Percentiles rank a stretch among this genome's conserved stretches.
These are phyloP conservation scores for Hippocampus guttulatus DNA, from an alignment of 2,113 vertebrate species.

Conservation along the genomic window DNA sequence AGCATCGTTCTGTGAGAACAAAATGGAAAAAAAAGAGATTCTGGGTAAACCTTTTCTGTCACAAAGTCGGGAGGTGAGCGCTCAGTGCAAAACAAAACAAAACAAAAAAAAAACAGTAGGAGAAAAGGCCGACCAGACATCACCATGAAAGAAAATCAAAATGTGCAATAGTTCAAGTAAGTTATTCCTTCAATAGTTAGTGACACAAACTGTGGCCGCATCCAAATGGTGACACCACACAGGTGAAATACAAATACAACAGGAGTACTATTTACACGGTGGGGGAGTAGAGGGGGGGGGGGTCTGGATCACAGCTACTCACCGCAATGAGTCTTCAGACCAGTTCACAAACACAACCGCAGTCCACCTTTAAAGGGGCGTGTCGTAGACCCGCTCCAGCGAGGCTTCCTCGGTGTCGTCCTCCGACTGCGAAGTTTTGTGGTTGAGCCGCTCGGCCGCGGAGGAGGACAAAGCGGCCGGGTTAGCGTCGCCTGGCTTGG, in stretches of 20 bases:
- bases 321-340: conserved; percentile 31
- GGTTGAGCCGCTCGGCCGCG: conserved; percentile 78
- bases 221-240: conserved; percentile 46
- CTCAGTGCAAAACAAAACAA: conserved; percentile 76
- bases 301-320: conserved; percentile 49
- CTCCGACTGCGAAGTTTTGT: conserved; percentile 82
- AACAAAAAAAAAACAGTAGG: conserved; percentile 40
- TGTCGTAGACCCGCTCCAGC: conserved; percentile 84
- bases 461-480: conserved; percentile 51
- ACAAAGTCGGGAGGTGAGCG: conserved; percentile 45
- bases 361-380: conserved; percentile 77
- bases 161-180: conserved; percentile 72
- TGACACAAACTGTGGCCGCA: conserved; percentile 64
- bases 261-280: conserved; percentile 60
- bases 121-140: conserved; percentile 22
- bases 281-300: conserved; percentile 38
- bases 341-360: conserved; percentile 29
- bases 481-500: conserved; percentile 78
- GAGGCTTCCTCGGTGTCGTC: conserved; percentile 80
- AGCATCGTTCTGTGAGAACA: conserved; percentile 70
- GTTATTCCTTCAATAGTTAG: conserved; percentile 60
- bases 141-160: conserved; percentile 33
- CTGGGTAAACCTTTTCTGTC: conserved; percentile 40
- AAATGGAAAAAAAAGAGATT: conserved; percentile 64
- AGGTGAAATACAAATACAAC: conserved; percentile 57